Evolutionary conservation across 1,140 invertebrate genomes (phyloP), one percentile per base, ranked within the genome.

Genomic region (Cryptotermes secundus): DNA sequence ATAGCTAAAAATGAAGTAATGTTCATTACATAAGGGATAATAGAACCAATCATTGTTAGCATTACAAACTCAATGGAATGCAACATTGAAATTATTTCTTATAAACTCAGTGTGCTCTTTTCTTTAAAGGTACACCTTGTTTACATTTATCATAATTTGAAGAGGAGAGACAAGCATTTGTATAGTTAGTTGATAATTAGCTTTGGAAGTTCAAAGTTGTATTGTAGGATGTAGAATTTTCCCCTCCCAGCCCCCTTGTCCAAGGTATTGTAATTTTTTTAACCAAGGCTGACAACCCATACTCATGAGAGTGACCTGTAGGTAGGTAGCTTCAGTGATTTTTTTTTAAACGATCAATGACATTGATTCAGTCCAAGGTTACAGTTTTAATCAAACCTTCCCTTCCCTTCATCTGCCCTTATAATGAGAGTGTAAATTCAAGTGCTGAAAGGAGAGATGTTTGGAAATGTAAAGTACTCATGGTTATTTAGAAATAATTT

Each of bases 111-210:
- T 83, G 81, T 82, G 45, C 31, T 45, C 81, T 45, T 45, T 49
- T 83, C 34, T 79, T 80, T 85, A 83, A 81, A 85, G 80, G 84
- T 82, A 85, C 49, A 81, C 80, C 84, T 85, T 85, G 85, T 85
- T 85, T 85, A 85, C 85, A 82, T 45, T 82, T 82, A 82, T 82
- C 82, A 36, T 85, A 85, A 83, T 83, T 83, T 85, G 82, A 83
- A 85, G 59, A 59, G 80, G 42, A 81, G 22, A 49, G 14, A 65
- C 42, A 83, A 42, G 81, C 79, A 85, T 85, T 85, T 85, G 85
- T 85, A 85, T 83, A 83, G 85, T 80, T 85, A 85, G 85, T 85
- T 85, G 79, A 45, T 83, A 83, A 83, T 45, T 53, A 83, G 79
- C 49, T 83, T 85, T 85, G 79, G 82, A 85, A 83, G 81, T 65